Evolutionary conservation across 2,888 invertebrate species (phyloP), one percentile per base, ranked within the genome.

Genomic region (Galerucella pusilla): DNA sequence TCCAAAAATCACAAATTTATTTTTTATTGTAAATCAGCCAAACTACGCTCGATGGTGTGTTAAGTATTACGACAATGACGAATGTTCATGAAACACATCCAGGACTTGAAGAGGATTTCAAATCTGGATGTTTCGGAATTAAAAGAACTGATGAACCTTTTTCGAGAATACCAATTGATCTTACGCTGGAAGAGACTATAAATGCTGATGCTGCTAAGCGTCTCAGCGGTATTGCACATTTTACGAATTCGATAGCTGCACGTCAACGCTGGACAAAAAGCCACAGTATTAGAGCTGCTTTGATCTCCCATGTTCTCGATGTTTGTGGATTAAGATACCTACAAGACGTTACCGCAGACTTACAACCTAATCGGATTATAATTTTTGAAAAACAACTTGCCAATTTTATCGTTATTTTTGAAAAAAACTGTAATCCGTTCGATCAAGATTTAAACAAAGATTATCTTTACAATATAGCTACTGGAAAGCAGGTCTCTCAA

Each of bases 41-140:
- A 71, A 71, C 46, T 71, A 71, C 54, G 63, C 64, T 16, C 52
- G 64, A 35, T 71, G 71, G 64, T 52, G 46, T 35, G 64, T 71
- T 35, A 64, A 54, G 57, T 71, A 64, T 71, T n/a, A 54, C 16
- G 61, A 54, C 28, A 71, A 63, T 71, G 46, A 28, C 1, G 16
- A 71, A 71, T 14, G 54, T 71, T 16, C 25, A 71, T 10, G 64
- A 63, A 71, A 71, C 71, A 14, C 71, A 71, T 64, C 64, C 64
- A 52, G 16, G 42, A 64, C 52, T 71, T 10, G 11, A 71, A n/a
- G 54, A 64, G n/a, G 28, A 54, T 16, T 35, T 64, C 11, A 54
- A 54, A 54, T 12, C 45, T 20, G 64, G 63, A 20, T 46, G 49
- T 42, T 54, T 71, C 64, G 64, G 64, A n/a, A 64, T 71, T 16